These are phyloP conservation scores for Capitella teleta DNA, from an alignment of 1,140 invertebrate genomes.

Conservation along the genomic window DNA sequence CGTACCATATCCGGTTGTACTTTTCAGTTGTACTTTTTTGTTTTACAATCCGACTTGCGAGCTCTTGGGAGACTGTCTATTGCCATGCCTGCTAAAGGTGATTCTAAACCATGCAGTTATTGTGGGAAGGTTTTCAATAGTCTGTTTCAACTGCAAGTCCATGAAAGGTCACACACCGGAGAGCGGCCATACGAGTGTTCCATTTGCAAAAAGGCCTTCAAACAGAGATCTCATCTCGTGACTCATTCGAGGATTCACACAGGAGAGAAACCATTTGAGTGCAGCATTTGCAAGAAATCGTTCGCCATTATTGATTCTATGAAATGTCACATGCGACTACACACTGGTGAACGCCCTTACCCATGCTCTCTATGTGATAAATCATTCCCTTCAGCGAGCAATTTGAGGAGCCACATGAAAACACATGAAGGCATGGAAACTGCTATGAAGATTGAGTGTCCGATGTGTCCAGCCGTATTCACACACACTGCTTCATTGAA, in stretches of 20 bases:
- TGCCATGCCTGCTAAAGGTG: no score
- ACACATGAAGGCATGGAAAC: constrained; percentile 33
- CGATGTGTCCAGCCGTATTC: constrained; percentile 33
- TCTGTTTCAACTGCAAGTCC: constrained; percentile 29
- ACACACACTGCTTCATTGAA: constrained; percentile 51
- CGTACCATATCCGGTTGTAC: no score
- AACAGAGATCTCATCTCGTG: constrained; percentile 13
- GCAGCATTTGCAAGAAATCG: constrained; percentile 82
- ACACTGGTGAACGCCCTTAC: neutral
- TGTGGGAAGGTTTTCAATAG: constrained; percentile 7
- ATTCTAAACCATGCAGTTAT: no score
- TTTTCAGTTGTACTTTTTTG: no score
- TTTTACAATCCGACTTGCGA: no score
- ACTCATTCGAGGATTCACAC: constrained; percentile 43
- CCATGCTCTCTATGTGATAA: constrained; percentile 30
- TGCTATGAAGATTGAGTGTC: constrained; percentile 35
- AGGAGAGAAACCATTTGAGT: constrained; percentile 91
- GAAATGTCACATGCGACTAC: constrained; percentile 44
- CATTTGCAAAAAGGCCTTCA: constrained; percentile 92
- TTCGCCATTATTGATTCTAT: constrained; percentile 94
- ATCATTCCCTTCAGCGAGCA: constrained; percentile 43
- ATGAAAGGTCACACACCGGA: constrained; percentile 93
- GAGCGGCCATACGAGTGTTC: constrained; percentile 94
- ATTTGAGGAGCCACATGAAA: constrained; percentile 12
- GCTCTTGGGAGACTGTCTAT: no score